phyloP scores from a whole-genome alignment of 2,888 invertebrate species.

The Bedellia somnulentella region DNA sequence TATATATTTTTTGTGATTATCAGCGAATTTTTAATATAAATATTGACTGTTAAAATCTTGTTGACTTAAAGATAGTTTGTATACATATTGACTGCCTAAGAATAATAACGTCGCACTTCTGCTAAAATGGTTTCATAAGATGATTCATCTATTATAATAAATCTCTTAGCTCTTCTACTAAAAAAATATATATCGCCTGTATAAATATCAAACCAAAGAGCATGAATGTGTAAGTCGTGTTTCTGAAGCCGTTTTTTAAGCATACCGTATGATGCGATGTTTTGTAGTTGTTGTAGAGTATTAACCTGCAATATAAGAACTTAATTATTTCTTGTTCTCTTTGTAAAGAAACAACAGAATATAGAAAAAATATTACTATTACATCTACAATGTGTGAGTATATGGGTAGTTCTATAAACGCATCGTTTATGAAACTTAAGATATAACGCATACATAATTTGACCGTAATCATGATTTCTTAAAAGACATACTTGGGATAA shows the following conservation, averaged over 20 bases:
- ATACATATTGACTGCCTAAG: slow-evolving; percentile 37
- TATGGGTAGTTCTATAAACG: too few species aligned
- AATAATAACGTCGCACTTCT: slow-evolving; percentile 81
- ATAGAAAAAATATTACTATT: too few species aligned
- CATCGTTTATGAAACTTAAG: too few species aligned
- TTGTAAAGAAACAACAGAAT: too few species aligned
- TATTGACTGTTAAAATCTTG: too few species aligned
- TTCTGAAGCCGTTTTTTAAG: slow-evolving; percentile 77
- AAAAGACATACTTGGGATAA: slow-evolving; percentile 82
- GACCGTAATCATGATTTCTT: too few species aligned
- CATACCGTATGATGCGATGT: slow-evolving; percentile 91
- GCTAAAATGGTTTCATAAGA: slow-evolving; percentile 72
- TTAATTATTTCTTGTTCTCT: too few species aligned
- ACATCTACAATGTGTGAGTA: too few species aligned
- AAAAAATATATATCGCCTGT: slow-evolving; percentile 95
- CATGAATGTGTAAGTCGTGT: slow-evolving; percentile 86
- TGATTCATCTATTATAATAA: slow-evolving; percentile 83
- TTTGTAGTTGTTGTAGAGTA: slow-evolving; percentile 88
- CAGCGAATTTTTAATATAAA: too few species aligned
- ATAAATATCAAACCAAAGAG: slow-evolving; percentile 97
- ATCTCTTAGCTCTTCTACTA: slow-evolving; percentile 81
- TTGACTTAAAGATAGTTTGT: too few species aligned
- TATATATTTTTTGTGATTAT: too few species aligned
- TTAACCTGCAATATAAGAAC: slow-evolving; percentile 75
- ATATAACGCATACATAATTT: too few species aligned